Base-by-base conservation (phyloP, 2,888 invertebrate species). In the Drosophila sordidula region DNA sequence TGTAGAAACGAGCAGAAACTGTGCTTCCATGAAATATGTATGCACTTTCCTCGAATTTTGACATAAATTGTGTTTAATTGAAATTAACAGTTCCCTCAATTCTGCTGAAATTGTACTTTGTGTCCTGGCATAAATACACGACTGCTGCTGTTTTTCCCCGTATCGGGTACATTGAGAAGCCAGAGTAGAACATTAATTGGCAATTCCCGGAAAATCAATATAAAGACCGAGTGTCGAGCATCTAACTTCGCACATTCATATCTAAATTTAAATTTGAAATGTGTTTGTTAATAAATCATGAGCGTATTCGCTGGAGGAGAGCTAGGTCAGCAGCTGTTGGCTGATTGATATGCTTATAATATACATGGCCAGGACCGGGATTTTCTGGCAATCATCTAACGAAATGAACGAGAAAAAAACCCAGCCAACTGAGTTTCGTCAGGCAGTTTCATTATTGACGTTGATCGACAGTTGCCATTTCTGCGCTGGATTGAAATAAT, bases 391-490 rank as follows among this genome's bases (percentile, higher is more conserved):
- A 69, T 62, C 49, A 41, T 78, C 54, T 65, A 36, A 38, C 34
- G 26, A 58, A 57, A 42, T 22, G 29, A 68, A 42, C 12, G 36
- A 38, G 51, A 36, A 58, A 51, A 58, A 50, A 22, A 42, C 38
- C 52, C 45, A 14, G 58, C 32, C 34, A 45, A 44, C 38, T 50
- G 56, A 55, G 55, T 50, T 45, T 41, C 62, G 59, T 62, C 63
- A 52, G 81, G 42, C 61, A 70, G 63, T 78, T 81, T 50, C 22
- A 51, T 38, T 88, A 87, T 83, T 83, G 89, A 83, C 87, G 75
- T 80, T 83, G 83, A 88, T 83, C 81, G 83, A 83, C 89, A 88
- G 87, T 70, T 82, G 87, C 87, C 81, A 86, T 83, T 88, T 68
- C 54, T 74, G 68, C 16, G 65, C 59, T 71, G 63, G 64, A 66